Conservation (phyloP, 2,888 invertebrate genomes). For the Creontiades dilutus region DNA sequence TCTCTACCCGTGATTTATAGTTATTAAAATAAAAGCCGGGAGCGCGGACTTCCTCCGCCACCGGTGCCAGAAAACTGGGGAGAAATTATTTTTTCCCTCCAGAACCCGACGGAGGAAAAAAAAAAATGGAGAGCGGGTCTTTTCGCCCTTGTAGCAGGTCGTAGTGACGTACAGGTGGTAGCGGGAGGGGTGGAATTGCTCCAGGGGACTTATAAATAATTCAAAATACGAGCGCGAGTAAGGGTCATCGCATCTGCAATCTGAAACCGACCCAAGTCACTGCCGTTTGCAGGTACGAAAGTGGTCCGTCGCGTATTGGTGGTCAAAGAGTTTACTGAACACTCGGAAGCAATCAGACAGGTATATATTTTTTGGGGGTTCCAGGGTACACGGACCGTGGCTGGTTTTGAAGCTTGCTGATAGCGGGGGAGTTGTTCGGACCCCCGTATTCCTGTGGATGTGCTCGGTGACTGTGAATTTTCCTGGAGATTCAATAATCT, state of each 20-base stretch:
- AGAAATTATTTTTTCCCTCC: background rate
- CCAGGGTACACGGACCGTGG: background rate
- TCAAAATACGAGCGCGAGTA: background rate
- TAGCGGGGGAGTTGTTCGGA: background rate
- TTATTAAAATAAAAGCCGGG: constrained; percentile 49
- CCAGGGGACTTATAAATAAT: constrained; percentile 2
- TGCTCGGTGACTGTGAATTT: no score
- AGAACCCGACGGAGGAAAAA: background rate
- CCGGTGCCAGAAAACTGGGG: constrained; percentile 34
- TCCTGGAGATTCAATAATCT: no score
- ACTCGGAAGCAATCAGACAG: background rate
- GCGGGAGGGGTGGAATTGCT: background rate
- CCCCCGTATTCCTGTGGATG: no score
- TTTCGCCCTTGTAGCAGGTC: background rate
- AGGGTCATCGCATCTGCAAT: background rate
- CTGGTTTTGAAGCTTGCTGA: background rate
- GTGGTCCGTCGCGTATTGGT: background rate
- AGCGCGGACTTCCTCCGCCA: constrained; percentile 2
- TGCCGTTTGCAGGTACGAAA: background rate
- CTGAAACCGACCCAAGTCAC: background rate
- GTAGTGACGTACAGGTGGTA: constrained; percentile 1
- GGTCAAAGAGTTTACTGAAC: background rate
- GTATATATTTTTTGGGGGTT: background rate
- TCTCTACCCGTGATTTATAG: constrained; percentile 46
- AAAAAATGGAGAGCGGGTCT: background rate